Evolutionary conservation across 2,797 vertebrate genomes (phyloP), one percentile per base, ranked within the genome.

Genomic region (Chelidonichthys spinosus): DNA sequence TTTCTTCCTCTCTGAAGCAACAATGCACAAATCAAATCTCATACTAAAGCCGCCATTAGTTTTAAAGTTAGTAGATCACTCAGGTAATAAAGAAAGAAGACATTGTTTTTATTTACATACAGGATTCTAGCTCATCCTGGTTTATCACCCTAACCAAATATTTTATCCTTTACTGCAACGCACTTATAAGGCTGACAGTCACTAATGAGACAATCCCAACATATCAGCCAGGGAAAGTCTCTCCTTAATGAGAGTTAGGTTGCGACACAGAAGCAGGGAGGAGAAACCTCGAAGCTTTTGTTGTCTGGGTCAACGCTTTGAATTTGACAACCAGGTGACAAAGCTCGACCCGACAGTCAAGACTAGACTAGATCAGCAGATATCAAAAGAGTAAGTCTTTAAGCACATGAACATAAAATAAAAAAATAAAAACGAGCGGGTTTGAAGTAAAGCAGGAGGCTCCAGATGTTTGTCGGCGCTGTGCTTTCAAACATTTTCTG

Each of bases 151-250:
- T 50, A 5, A 2, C 5, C 2, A 17, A 36, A 46, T 54, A n/a
- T 36, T 69, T 60, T 6, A 17, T 15, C 33, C 18, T 40, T 53
- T 64, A 25, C 60, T 58, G 10, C 36, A 40, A 25, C 18, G 17
- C 42, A 18, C 11, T 47, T 50, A 52, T 52, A 67, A 14, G 11
- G 32, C 56, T n/a, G 39, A 53, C 46, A 59, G 3, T 15, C 63
- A 72, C 71, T 67, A 71, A 81, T 63, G 66, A 83, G 64, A 74
- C 72, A 36, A 59, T 60, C 63, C 36, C 33, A 68, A 72, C 76
- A 70, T 63, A 85, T 72, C 74, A 46, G 43, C 47, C 52, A 55
- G 58, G 42, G 15, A 64, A 33, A 18, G 67, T 53, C 17, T 69
- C 39, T 54, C 53, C 39, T 56, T 72, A 74, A 77, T 63, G 56